Percentiles rank a stretch among this genome's conserved stretches.
Conservation (phyloP, 2,797 vertebrate species). For the Gorsachius magnificus region DNA sequence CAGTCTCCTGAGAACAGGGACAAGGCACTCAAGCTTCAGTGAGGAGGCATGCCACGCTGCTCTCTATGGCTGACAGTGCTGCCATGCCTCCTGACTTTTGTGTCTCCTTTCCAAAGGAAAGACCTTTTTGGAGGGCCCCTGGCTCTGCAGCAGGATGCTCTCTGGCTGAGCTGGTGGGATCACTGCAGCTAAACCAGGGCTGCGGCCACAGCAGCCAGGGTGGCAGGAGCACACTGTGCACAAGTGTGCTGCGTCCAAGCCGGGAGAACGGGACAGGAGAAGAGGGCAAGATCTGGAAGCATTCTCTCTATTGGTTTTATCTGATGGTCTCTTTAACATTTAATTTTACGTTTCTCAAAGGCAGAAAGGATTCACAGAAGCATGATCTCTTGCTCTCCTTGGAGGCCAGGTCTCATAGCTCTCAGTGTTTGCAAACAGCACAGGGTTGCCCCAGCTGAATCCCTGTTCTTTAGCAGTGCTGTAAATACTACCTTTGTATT, state of each 20-base stretch:
- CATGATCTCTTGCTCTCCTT: background rate
- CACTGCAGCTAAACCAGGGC: background rate
- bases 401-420: background rate
- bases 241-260: background rate
- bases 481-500: background rate
- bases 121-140: background rate
- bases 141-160: background rate
- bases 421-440: background rate
- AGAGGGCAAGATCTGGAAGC: background rate
- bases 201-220: background rate
- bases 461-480: background rate
- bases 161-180: background rate
- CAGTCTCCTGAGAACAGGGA: background rate
- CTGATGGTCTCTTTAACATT: background rate
- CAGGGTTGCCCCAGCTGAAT: background rate
- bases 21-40: background rate
- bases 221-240: accelerated
- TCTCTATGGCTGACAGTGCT: background rate
- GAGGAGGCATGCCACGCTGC: accelerated
- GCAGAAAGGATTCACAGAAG: background rate
- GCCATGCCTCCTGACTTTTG: background rate
- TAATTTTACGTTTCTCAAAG: background rate
- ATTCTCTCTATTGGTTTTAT: background rate
- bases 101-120: background rate
- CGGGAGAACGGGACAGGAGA: background rate